Percentiles rank a stretch among this genome's conserved stretches.
These are phyloP conservation scores for Puffinus mauretanicus DNA, from an alignment of 2,113 vertebrate genomes.

Conservation along the genomic window DNA sequence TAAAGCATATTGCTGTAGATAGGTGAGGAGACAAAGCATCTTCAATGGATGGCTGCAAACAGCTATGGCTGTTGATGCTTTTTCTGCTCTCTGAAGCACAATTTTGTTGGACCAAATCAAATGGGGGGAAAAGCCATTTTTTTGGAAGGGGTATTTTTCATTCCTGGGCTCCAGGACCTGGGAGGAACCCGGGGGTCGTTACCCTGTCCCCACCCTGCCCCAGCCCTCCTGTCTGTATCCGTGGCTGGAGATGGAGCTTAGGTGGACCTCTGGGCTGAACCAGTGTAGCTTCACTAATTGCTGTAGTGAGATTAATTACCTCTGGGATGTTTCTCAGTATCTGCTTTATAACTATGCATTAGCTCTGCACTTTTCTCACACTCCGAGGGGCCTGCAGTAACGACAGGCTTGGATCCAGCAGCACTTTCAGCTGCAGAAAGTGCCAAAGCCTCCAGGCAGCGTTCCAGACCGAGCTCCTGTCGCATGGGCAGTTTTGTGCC, in stretches of 20 bases:
- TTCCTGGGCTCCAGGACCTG: not conserved
- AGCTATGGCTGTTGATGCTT: not conserved
- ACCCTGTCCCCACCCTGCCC: not conserved
- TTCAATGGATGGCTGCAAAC: not conserved
- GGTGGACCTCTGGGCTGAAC: not conserved
- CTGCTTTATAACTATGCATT: slow-evolving; percentile 14
- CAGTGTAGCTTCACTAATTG: not conserved
- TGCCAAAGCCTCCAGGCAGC: not conserved
- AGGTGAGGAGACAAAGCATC: not conserved
- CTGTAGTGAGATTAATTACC: not conserved
- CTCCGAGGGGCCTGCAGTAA: not conserved
- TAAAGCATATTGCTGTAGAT: not conserved
- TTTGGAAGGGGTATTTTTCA: not conserved
- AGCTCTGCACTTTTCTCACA: not conserved
- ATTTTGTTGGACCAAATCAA: slow-evolving; percentile 27
- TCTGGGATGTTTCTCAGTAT: not conserved
- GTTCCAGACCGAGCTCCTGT: accelerated
- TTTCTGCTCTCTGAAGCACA: slow-evolving; percentile 39
- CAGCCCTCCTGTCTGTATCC: not conserved
- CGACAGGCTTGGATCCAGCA: not conserved
- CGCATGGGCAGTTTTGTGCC: accelerated
- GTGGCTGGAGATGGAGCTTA: not conserved
- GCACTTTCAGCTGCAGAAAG: not conserved
- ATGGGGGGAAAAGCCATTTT: accelerated
- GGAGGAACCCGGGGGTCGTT: not conserved